Percentiles rank a stretch among this genome's conserved stretches.
Conservation (phyloP, 2,888 invertebrate species). For the Poecilobothrus nobilitatus region DNA sequence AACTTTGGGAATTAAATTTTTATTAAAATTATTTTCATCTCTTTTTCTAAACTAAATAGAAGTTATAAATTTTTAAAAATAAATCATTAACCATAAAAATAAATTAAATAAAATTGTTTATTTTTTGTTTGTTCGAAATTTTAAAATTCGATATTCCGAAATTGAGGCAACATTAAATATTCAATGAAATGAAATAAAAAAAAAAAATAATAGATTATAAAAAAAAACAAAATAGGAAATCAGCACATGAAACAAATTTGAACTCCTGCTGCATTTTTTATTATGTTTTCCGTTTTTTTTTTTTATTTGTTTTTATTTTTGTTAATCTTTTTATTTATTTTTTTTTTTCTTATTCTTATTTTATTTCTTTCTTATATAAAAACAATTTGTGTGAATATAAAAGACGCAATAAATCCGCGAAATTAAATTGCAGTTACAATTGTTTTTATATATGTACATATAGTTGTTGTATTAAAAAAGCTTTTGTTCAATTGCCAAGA, state of each 20-base stretch:
- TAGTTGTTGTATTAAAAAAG: not conserved
- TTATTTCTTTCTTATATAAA: not conserved
- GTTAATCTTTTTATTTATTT: too few relatives aligned
- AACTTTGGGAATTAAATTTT: too few relatives aligned
- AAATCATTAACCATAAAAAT: too few relatives aligned
- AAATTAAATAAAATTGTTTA: too few relatives aligned
- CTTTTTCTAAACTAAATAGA: too few relatives aligned
- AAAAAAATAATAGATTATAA: too few relatives aligned
- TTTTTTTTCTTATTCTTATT: not conserved
- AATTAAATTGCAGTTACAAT: slow-evolving; percentile 1
- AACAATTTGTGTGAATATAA: not conserved
- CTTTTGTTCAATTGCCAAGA: slow-evolving; percentile 4
- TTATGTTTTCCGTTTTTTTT: too few relatives aligned
- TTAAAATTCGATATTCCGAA: not conserved
- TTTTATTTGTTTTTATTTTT: not conserved
- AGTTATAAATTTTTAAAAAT: too few relatives aligned
- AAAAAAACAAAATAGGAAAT: not conserved
- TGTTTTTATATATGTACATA: not conserved
- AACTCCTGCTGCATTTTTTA: not conserved
- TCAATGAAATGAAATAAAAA: too few relatives aligned
- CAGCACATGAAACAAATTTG: not conserved
- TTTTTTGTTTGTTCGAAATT: not conserved
- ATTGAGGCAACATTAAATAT: too few relatives aligned
- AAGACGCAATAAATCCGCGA: slow-evolving; percentile 4
- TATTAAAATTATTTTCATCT: too few relatives aligned